These are phyloP conservation scores for Cyclargus thomasi DNA, from an alignment of 1,140 invertebrate genomes.

Conservation along the genomic window DNA sequence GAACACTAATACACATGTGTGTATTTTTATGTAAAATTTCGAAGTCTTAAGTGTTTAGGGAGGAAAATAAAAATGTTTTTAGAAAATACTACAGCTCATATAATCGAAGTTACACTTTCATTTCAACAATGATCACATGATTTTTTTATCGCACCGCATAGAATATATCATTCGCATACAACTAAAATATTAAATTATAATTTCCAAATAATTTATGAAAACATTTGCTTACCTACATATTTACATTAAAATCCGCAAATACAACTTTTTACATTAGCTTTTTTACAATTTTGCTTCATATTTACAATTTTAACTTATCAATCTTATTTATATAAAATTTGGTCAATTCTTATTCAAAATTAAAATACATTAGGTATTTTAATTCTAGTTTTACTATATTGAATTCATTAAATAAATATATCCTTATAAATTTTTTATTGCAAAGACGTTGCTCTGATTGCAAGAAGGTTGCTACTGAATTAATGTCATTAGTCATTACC, in stretches of 20 bases:
- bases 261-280: constrained; percentile 55
- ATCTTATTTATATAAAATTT: constrained; percentile 69
- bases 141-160: constrained; percentile 65
- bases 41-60: neutral
- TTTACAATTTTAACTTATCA: constrained; percentile 41
- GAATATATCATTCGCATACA: constrained; percentile 59
- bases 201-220: constrained; percentile 63
- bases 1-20: too few species aligned
- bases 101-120: constrained; percentile 73
- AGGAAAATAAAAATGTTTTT: constrained; percentile 44
- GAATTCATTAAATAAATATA: neutral
- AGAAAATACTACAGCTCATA: constrained; percentile 74
- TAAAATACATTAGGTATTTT: constrained; percentile 36
- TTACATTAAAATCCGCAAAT: constrained; percentile 70
- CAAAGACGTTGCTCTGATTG: neutral
- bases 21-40: neutral
- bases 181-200: constrained; percentile 50
- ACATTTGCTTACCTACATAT: constrained; percentile 50
- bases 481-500: too few species aligned
- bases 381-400: constrained; percentile 1
- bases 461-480: neutral
- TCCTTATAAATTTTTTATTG: neutral
- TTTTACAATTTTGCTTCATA: constrained; percentile 51
- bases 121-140: constrained; percentile 73
- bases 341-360: constrained; percentile 70